Percentiles rank a stretch among this genome's conserved stretches.
These are phyloP conservation scores for Spizaetus ornatus DNA, from an alignment of 2,113 vertebrate species.

Conservation along the genomic window DNA sequence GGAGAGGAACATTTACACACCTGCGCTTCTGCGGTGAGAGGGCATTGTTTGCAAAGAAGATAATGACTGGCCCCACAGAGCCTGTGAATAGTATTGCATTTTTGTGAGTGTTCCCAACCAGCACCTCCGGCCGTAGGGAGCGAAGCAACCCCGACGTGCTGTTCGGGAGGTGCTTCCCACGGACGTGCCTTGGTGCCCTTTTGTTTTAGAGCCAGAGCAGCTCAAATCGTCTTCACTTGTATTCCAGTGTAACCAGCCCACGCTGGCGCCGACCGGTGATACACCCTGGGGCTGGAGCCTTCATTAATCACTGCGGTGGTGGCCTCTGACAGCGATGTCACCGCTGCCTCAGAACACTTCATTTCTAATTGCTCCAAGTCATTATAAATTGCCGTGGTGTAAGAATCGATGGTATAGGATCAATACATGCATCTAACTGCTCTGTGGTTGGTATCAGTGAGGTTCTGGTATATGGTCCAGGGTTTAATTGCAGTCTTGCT, in stretches of 20 bases:
- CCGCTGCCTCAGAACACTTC: neutral
- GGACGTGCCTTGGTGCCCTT: neutral
- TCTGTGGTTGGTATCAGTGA: neutral
- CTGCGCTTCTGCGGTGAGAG: neutral
- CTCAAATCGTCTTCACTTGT: neutral
- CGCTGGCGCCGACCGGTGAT: accelerated
- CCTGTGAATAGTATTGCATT: neutral
- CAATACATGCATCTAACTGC: neutral
- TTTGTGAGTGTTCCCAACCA: neutral
- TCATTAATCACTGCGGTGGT: neutral
- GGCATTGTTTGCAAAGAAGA: neutral
- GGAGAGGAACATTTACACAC: neutral
- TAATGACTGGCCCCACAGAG: neutral
- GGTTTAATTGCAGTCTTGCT: neutral
- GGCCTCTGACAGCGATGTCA: neutral
- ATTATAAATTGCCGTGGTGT: neutral
- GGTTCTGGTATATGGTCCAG: neutral
- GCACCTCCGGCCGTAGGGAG: accelerated
- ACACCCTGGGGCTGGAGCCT: neutral
- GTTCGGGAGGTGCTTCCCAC: neutral
- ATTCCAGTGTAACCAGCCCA: neutral
- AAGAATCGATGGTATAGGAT: neutral
- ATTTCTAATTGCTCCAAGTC: neutral
- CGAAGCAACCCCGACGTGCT: accelerated
- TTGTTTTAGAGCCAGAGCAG: neutral